These are phyloP conservation scores for Nemotelus nigrinus DNA, from an alignment of 2,888 invertebrate genomes.

Conservation along the genomic window DNA sequence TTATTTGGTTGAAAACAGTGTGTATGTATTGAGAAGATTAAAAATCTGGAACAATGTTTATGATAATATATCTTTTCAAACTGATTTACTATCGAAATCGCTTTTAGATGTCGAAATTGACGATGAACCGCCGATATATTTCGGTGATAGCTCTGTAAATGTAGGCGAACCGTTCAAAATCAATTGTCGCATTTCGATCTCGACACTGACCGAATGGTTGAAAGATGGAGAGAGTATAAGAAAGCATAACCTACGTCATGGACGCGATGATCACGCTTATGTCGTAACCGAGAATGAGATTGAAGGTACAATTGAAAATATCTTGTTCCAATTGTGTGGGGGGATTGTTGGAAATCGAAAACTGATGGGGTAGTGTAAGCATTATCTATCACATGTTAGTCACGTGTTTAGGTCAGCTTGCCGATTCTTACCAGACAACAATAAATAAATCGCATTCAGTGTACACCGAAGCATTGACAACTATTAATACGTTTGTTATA, in stretches of 20 bases:
- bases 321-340: background rate
- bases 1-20: background rate
- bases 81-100: background rate
- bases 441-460: too few species aligned
- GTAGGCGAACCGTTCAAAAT: slow-evolving; percentile 62
- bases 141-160: slow-evolving; percentile 62
- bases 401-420: too few species aligned
- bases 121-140: slow-evolving; percentile 55
- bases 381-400: too few species aligned
- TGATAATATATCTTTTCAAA: too few species aligned
- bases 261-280: slow-evolving; percentile 62
- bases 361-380: too few species aligned
- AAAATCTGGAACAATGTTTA: too few species aligned
- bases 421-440: too few species aligned
- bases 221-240: slow-evolving; percentile 63
- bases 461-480: too few species aligned
- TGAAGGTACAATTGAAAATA: slow-evolving; percentile 58
- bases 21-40: too few species aligned
- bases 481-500: too few species aligned
- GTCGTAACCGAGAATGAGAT: slow-evolving; percentile 60
- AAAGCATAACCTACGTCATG: slow-evolving; percentile 63
- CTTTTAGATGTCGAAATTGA: slow-evolving; percentile 28
- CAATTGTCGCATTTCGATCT: slow-evolving; percentile 62
- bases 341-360: slow-evolving; percentile 28
- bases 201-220: slow-evolving; percentile 62